Evolutionary conservation across 1,140 invertebrate genomes (phyloP).

Genomic region (Laodelphax striatellus): DNA sequence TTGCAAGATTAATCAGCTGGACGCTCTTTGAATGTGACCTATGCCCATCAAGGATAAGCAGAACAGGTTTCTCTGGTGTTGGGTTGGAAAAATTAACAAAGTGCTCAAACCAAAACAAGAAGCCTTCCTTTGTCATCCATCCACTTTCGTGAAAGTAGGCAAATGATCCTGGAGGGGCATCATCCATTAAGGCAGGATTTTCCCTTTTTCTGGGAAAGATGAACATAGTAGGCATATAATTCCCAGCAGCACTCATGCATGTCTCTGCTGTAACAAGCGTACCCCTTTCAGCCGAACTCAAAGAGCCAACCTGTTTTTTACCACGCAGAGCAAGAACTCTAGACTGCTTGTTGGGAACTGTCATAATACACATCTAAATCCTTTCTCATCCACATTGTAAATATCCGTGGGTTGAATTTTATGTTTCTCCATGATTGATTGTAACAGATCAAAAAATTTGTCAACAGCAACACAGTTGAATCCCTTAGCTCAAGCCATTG

Average conservation of each 20-base stretch:
- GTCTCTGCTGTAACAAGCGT: conserved; percentile 28
- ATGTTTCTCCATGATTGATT: conserved; percentile 6
- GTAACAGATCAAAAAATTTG: conserved; percentile 10
- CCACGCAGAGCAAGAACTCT: conserved; percentile 26
- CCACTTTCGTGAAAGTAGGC: conserved; percentile 23
- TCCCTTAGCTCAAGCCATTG: conserved; percentile 10
- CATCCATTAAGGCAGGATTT: conserved; percentile 17
- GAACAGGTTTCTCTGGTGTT: too few species aligned
- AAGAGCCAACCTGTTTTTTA: conserved; percentile 27
- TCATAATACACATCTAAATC: too few species aligned
- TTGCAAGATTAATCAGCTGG: too few species aligned
- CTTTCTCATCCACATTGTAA: conserved; percentile 37
- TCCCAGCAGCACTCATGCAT: conserved; percentile 29
- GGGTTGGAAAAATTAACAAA: too few species aligned
- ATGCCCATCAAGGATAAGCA: too few species aligned
- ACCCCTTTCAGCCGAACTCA: conserved; percentile 29
- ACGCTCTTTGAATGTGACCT: too few species aligned
- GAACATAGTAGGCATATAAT: conserved; percentile 29
- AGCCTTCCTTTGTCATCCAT: conserved; percentile 21
- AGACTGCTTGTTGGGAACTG: conserved; percentile 26
- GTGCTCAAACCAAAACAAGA: conserved; percentile 4
- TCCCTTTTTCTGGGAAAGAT: conserved; percentile 30
- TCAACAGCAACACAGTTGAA: conserved; percentile 9
- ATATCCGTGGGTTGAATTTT: conserved; percentile 23
- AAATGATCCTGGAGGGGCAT: conserved; percentile 23